Percentiles rank a stretch among this genome's conserved stretches.
Conservation (phyloP, 2,888 invertebrate species). For the Tenodera sinensis region DNA sequence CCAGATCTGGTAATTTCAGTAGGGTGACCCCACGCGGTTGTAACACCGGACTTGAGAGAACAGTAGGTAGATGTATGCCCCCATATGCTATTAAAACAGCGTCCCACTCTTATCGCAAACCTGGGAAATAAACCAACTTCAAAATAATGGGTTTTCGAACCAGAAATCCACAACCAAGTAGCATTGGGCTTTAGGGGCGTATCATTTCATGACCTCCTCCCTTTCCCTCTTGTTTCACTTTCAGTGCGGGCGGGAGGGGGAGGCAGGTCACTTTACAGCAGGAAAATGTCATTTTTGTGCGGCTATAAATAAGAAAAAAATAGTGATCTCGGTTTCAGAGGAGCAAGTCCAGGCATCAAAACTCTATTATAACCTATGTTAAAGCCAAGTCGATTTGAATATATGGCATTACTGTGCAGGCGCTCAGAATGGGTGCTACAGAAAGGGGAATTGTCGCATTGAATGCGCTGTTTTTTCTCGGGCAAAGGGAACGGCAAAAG, state of each 20-base stretch:
- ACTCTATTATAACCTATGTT: conserved; percentile 8
- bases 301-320: conserved; percentile 27
- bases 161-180: conserved; percentile 10
- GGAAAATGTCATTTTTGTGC: conserved; percentile 29
- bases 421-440: neutral
- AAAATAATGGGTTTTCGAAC: conserved; percentile 16
- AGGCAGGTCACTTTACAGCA: conserved; percentile 4
- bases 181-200: neutral
- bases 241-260: neutral
- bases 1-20: neutral
- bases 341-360: neutral
- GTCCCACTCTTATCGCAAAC: conserved; percentile 2
- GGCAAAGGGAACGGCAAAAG: neutral
- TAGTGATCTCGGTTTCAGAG: conserved; percentile 9
- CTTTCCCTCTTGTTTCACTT: neutral
- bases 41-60: neutral
- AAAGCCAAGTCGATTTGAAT: conserved; percentile 11
- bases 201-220: neutral
- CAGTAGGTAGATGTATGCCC: neutral
- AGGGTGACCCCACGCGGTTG: neutral
- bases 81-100: conserved; percentile 1
- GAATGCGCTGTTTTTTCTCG: neutral
- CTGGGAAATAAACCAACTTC: conserved; percentile 12
- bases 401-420: neutral
- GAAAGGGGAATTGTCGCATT: neutral